Evolutionary conservation across 2,888 invertebrate species (phyloP).

Genomic region (Trilocha varians): DNA sequence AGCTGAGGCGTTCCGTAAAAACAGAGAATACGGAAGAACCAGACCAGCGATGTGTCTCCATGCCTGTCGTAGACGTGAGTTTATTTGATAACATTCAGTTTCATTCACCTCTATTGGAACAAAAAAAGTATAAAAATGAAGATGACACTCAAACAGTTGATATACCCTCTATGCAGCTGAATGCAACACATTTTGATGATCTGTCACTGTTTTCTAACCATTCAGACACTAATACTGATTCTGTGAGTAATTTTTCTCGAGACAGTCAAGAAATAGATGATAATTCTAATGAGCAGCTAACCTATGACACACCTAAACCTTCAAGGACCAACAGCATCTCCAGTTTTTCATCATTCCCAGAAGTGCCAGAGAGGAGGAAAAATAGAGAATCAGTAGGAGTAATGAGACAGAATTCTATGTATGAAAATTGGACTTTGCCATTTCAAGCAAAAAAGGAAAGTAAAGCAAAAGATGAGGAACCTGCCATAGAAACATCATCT

Average conservation of each 20-base stretch:
- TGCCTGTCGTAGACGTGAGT: slow-evolving; percentile 70
- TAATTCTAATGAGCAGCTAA: slow-evolving; percentile 31
- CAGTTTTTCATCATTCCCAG: slow-evolving; percentile 39
- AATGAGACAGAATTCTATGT: slow-evolving; percentile 50
- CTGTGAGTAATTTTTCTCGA: slow-evolving; percentile 45
- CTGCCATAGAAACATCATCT: slow-evolving; percentile 9
- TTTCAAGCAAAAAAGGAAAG: slow-evolving; percentile 14
- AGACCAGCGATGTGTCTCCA: slow-evolving; percentile 65
- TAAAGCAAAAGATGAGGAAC: slow-evolving; percentile 7
- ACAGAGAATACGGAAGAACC: slow-evolving; percentile 23
- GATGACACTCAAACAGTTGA: slow-evolving; percentile 20
- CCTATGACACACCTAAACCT: slow-evolving; percentile 53
- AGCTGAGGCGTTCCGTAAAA: slow-evolving; percentile 45
- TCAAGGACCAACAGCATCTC: slow-evolving; percentile 47
- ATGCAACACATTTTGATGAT: slow-evolving; percentile 46
- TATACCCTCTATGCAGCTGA: slow-evolving; percentile 37
- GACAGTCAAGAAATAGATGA: slow-evolving; percentile 44
- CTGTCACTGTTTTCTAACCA: slow-evolving; percentile 49
- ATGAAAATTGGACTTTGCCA: slow-evolving; percentile 57
- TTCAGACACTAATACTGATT: slow-evolving; percentile 52
- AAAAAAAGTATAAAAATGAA: slow-evolving; percentile 42
- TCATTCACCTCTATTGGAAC: slow-evolving; percentile 73
- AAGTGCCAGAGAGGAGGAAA: slow-evolving; percentile 43
- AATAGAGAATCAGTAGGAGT: slow-evolving; percentile 35
- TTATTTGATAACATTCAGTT: slow-evolving; percentile 78